phyloP scores from a whole-genome alignment of 2,797 vertebrate species.

The Macropodus opercularis region DNA sequence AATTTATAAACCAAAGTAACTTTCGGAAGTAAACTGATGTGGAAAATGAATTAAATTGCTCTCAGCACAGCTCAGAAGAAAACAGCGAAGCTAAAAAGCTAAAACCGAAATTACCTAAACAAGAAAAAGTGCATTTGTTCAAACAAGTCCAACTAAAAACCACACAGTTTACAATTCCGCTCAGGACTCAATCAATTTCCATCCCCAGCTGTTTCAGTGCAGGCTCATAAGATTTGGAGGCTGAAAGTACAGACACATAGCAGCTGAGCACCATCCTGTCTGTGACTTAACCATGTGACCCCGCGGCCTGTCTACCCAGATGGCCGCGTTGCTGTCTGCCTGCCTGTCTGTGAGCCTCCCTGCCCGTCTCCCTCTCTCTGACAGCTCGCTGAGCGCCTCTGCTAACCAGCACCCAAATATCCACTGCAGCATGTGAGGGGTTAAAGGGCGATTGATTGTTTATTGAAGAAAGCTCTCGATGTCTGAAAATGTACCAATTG shows the following conservation, averaged over 20 bases:
- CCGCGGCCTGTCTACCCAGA: conserved; percentile 70
- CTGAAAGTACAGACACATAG: conserved; percentile 54
- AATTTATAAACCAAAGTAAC: neutral
- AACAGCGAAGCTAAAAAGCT: neutral
- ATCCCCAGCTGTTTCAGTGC: conserved; percentile 33
- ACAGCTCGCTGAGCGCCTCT: conserved; percentile 39
- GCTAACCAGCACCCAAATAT: conserved; percentile 44
- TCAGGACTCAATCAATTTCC: conserved; percentile 22
- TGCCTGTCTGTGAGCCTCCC: conserved; percentile 29
- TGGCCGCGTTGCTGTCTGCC: conserved; percentile 63
- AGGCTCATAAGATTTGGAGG: conserved; percentile 58
- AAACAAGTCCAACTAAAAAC: conserved; percentile 27
- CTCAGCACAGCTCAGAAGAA: conserved; percentile 12
- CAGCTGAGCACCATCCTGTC: conserved; percentile 74
- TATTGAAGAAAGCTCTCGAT: too few species aligned
- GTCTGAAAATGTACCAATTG: too few species aligned
- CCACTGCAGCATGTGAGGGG: conserved; percentile 8
- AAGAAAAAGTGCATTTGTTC: neutral
- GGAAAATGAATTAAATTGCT: conserved; percentile 6
- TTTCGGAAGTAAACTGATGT: neutral
- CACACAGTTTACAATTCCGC: conserved; percentile 34
- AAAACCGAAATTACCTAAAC: neutral
- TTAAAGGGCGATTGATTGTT: conserved; percentile 37
- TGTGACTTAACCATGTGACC: conserved; percentile 69
- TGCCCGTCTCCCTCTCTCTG: conserved; percentile 34